Percentiles rank a stretch among this genome's conserved stretches.
These are phyloP conservation scores for Clivina fossor DNA, from an alignment of 2,888 invertebrate genomes.

Conservation along the genomic window DNA sequence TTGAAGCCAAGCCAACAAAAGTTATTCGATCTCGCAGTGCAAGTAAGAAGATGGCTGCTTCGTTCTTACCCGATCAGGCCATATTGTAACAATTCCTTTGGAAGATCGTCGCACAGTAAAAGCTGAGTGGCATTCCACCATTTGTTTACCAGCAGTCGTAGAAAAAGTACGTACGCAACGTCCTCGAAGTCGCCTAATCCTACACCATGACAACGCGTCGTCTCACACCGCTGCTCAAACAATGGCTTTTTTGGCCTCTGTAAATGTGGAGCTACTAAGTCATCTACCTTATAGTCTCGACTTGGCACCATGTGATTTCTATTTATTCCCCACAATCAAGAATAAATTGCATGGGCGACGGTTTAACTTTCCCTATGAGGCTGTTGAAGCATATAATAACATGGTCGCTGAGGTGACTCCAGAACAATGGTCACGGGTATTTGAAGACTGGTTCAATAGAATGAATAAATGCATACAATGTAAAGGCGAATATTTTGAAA, in stretches of 20 bases:
- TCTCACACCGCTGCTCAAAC: not conserved
- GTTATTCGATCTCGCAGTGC: conserved; percentile 39
- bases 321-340: not conserved
- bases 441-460: no score
- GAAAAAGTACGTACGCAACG: not conserved
- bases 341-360: not conserved
- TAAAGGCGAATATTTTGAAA: no score
- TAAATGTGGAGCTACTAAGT: not conserved
- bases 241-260: not conserved
- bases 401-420: no score
- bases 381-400: no score
- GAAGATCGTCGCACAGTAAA: not conserved
- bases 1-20: conserved; percentile 40
- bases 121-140: not conserved
- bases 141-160: not conserved
- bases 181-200: not conserved
- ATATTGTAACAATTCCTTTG: conserved; percentile 37
- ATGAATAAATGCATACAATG: no score
- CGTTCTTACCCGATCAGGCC: conserved; percentile 40
- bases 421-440: no score
- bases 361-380: no score
- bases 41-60: conserved; percentile 44
- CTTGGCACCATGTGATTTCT: not conserved
- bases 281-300: not conserved
- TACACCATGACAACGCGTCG: not conserved